phyloP scores from a whole-genome alignment of 2,888 invertebrate genomes.

The Ellobium chinense region DNA sequence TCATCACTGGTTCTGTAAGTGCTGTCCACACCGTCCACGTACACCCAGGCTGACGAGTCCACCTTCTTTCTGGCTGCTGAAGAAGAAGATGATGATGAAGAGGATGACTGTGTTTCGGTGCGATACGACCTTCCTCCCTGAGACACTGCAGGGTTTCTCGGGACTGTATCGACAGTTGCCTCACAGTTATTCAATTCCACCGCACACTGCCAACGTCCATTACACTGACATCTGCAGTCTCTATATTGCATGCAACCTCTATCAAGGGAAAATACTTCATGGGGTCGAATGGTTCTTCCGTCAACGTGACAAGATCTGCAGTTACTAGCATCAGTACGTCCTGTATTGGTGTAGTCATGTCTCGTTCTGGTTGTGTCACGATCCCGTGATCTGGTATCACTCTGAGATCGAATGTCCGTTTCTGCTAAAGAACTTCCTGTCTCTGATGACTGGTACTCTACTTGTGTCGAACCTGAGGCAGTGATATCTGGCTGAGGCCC shows the following conservation, averaged over 20 bases:
- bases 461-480: not conserved
- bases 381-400: not conserved
- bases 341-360: not conserved
- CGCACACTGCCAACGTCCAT: slow-evolving; percentile 54
- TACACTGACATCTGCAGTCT: slow-evolving; percentile 52
- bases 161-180: not conserved
- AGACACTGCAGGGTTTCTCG: not conserved
- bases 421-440: slow-evolving; percentile 24
- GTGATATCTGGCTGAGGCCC: not conserved
- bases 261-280: slow-evolving; percentile 28
- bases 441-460: not conserved
- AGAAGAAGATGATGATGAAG: slow-evolving; percentile 19
- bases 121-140: slow-evolving; percentile 2
- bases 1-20: not conserved
- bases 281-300: slow-evolving; percentile 12
- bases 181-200: slow-evolving; percentile 53
- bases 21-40: slow-evolving; percentile 22
- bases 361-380: not conserved
- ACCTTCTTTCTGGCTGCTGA: not conserved
- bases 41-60: slow-evolving; percentile 41
- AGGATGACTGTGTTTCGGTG: not conserved
- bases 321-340: not conserved
- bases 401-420: slow-evolving; percentile 9
- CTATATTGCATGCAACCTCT: slow-evolving; percentile 16
- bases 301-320: slow-evolving; percentile 41